A percentile compares a stretch with the other conserved stretches of the same genome.
These are phyloP conservation scores for Neogobius melanostomus DNA, from an alignment of 2,113 vertebrate species.

Conservation along the genomic window DNA sequence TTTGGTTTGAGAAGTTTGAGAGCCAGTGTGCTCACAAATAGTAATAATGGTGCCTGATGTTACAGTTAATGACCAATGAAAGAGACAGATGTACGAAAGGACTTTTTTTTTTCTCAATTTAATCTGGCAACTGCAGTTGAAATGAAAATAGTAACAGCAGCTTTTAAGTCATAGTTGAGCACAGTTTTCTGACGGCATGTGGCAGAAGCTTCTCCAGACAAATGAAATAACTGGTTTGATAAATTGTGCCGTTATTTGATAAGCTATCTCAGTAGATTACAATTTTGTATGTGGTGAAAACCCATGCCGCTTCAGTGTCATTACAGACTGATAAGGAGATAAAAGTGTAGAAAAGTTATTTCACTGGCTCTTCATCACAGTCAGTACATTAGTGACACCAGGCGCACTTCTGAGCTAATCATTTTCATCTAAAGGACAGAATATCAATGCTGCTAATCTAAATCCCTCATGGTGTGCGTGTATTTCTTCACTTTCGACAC, in stretches of 20 bases:
- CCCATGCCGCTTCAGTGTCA: slow-evolving; percentile 6
- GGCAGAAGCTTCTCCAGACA: background rate
- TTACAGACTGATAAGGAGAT: slow-evolving; percentile 10
- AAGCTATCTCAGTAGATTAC: slow-evolving; percentile 1
- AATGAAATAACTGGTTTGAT: slow-evolving; percentile 7
- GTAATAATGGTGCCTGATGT: no score
- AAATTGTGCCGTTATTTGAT: slow-evolving; percentile 5
- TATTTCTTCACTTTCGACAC: slow-evolving; percentile 10
- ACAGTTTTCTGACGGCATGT: background rate
- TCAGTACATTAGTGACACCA: slow-evolving; percentile 16
- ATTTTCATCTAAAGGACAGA: background rate
- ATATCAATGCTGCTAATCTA: slow-evolving; percentile 17
- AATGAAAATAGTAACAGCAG: background rate
- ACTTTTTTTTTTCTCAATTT: no score
- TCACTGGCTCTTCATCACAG: slow-evolving; percentile 17
- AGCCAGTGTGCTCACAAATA: no score
- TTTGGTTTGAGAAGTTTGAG: no score
- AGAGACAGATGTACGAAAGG: no score
- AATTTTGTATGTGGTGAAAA: slow-evolving; percentile 10
- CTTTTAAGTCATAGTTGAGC: background rate
- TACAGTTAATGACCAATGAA: no score
- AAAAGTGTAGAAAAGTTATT: slow-evolving; percentile 10
- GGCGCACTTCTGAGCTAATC: slow-evolving; percentile 10
- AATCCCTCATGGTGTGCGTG: slow-evolving; percentile 8
- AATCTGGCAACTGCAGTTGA: no score